Conservation (phyloP, 2,888 invertebrate species). For the Synanthedon tipuliformis region DNA sequence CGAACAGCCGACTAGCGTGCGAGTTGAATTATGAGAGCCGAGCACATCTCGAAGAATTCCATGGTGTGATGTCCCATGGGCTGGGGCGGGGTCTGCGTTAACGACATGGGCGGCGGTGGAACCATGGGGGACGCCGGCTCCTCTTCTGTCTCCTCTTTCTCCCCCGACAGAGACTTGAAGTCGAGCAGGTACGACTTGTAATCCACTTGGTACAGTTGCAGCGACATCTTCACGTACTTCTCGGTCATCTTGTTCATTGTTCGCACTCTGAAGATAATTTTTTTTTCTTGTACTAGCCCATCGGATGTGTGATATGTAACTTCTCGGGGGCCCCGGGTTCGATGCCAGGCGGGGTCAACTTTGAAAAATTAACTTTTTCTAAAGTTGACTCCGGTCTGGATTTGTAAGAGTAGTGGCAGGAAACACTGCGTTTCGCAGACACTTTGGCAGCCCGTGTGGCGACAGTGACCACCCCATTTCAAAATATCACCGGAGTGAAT, state of each 20-base stretch:
- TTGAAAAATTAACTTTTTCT: no score
- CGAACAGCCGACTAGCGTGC: conserved; percentile 76
- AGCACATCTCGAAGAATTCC: conserved; percentile 99
- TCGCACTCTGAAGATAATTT: conserved; percentile 75
- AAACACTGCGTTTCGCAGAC: no score
- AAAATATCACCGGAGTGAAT: no score
- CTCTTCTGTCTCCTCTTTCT: conserved; percentile 72
- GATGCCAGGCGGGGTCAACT: no score
- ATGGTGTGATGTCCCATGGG: conserved; percentile 90
- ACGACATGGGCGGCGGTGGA: conserved; percentile 22
- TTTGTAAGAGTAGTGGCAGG: not conserved
- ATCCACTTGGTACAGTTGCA: conserved; percentile 99
- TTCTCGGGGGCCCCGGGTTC: no score
- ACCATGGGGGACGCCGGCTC: conserved; percentile 32
- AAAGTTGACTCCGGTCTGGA: not conserved
- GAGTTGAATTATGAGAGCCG: conserved; percentile 96
- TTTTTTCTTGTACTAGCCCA: not conserved
- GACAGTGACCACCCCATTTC: not conserved
- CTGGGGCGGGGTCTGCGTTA: conserved; percentile 29
- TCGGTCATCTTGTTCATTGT: conserved; percentile 86
- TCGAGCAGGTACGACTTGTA: conserved; percentile 97
- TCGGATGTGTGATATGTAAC: no score
- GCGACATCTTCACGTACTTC: conserved; percentile 94
- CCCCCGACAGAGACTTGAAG: conserved; percentile 93
- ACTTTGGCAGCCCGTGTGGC: no score